A percentile compares a stretch with the other conserved stretches of the same genome.
Evolutionary conservation across 1,140 invertebrate species (phyloP).

Genomic region (Drosophila nannoptera): DNA sequence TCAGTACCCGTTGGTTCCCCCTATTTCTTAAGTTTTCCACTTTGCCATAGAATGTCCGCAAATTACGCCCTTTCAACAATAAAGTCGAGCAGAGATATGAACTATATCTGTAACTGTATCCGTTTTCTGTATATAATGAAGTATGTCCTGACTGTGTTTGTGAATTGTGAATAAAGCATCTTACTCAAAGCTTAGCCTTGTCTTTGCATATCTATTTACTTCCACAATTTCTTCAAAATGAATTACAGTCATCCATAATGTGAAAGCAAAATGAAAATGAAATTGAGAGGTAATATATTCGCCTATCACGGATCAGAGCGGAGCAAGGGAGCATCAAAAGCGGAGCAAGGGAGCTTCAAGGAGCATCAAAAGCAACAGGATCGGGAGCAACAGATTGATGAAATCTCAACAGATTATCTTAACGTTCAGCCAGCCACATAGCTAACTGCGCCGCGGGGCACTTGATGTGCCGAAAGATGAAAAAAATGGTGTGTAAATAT

Average conservation of each 20-base stretch:
- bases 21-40: conserved; percentile 10
- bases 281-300: too few species aligned
- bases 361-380: neutral
- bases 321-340: too few species aligned
- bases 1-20: conserved; percentile 14
- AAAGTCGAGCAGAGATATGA: conserved; percentile 19
- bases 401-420: conserved; percentile 41
- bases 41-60: too few species aligned
- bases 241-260: too few species aligned
- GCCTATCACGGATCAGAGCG: too few species aligned
- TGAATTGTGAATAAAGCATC: conserved; percentile 67
- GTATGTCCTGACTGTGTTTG: conserved; percentile 21
- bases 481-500: conserved; percentile 64
- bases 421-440: too few species aligned
- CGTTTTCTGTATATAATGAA: conserved; percentile 27
- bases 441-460: neutral
- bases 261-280: too few species aligned
- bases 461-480: conserved; percentile 30
- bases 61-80: too few species aligned
- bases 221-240: too few species aligned
- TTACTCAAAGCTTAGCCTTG: conserved; percentile 45
- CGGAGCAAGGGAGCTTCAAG: too few species aligned
- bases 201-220: too few species aligned
- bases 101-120: conserved; percentile 10
- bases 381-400: conserved; percentile 43